Conservation (phyloP, 2,113 vertebrate genomes). For the Bolborhynchus lineola region DNA sequence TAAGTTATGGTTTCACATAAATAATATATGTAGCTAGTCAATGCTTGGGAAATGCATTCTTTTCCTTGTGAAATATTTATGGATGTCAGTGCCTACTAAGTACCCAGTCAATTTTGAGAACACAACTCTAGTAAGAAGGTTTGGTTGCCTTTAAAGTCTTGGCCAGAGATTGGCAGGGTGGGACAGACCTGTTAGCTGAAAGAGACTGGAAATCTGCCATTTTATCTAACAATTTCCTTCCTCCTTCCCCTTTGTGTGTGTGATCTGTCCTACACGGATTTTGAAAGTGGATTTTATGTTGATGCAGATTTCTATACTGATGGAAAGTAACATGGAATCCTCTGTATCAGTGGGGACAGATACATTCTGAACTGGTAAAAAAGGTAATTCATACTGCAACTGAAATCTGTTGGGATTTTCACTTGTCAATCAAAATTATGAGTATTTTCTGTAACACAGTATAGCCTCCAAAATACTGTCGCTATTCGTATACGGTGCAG, state of each 20-base stretch:
- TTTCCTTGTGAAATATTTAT: constrained; percentile 79
- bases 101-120: constrained; percentile 65
- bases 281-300: background rate
- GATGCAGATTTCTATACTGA: background rate
- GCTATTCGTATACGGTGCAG: background rate
- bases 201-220: background rate
- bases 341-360: background rate
- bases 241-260: background rate
- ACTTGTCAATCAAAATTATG: background rate
- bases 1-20: constrained; percentile 78
- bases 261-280: background rate
- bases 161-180: background rate
- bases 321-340: background rate
- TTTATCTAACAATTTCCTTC: background rate
- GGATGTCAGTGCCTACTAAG: constrained; percentile 72
- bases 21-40: constrained; percentile 75
- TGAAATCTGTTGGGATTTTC: background rate
- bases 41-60: constrained; percentile 73
- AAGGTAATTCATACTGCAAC: background rate
- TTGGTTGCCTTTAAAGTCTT: constrained; percentile 22
- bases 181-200: background rate
- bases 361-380: background rate
- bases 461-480: background rate
- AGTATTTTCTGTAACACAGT: background rate
- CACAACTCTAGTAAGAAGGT: background rate